Evolutionary conservation across 2,113 vertebrate species (phyloP).

Genomic region (Apodemus speciosus): DNA sequence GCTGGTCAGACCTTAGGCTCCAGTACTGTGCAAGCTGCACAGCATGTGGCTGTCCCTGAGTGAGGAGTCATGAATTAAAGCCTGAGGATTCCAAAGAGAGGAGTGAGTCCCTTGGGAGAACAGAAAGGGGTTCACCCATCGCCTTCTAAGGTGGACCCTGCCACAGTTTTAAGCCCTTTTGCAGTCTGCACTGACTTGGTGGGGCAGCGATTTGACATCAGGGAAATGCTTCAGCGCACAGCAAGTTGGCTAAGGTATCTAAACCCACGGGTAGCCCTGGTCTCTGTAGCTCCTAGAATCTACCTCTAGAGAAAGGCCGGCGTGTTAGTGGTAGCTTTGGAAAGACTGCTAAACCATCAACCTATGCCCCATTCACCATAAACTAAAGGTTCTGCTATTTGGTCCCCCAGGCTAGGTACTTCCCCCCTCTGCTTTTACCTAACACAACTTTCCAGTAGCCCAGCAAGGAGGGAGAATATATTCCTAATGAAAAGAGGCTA

Average conservation of each 20-base stretch:
- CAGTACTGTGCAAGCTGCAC: neutral
- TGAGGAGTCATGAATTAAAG: neutral
- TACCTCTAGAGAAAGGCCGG: neutral
- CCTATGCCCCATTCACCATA: neutral
- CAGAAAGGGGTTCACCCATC: neutral
- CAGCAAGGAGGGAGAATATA: neutral
- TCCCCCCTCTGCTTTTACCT: neutral
- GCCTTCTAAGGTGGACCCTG: neutral
- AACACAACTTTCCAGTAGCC: neutral
- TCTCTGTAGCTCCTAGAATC: neutral
- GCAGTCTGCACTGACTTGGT: neutral
- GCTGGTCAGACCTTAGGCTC: neutral
- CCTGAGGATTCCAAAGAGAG: neutral
- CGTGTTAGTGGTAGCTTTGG: neutral
- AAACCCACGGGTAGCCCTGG: neutral
- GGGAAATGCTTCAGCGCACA: neutral
- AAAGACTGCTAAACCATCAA: neutral
- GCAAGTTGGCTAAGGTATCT: neutral
- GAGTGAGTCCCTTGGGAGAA: neutral
- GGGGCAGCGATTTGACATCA: neutral
- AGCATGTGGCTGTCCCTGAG: neutral
- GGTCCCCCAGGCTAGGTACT: neutral
- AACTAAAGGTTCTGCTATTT: neutral
- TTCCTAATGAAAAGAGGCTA: neutral
- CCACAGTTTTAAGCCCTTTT: neutral